These are phyloP conservation scores for Drosophila rhopaloa DNA, from an alignment of 1,140 invertebrate genomes.

Conservation along the genomic window DNA sequence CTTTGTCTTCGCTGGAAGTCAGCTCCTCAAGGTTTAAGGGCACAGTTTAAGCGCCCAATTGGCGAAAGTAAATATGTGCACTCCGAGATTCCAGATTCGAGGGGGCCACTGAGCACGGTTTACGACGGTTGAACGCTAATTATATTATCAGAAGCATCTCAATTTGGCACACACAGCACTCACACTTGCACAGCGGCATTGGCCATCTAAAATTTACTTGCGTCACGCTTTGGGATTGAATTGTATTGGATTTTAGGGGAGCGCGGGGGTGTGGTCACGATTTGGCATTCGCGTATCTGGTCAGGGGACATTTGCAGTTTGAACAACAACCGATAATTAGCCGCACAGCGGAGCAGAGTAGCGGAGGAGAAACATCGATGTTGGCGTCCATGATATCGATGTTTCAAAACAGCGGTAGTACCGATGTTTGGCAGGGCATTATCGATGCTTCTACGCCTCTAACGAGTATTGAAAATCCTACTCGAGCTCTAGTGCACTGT, in stretches of 20 bases:
- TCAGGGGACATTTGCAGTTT: background rate
- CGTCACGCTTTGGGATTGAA: conserved; percentile 32
- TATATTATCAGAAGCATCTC: conserved; percentile 50
- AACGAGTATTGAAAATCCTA: no score
- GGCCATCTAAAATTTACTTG: conserved; percentile 36
- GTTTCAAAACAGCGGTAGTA: no score
- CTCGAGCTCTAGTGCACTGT: no score
- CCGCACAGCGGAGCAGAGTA: background rate
- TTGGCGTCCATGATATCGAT: no score
- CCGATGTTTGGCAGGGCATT: no score
- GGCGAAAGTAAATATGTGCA: no score
- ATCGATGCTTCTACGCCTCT: no score
- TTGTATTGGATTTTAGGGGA: conserved; percentile 11
- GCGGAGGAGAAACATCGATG: background rate
- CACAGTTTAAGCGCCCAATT: no score
- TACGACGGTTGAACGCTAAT: conserved; percentile 54
- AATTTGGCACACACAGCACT: conserved; percentile 40
- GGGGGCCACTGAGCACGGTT: conserved; percentile 33
- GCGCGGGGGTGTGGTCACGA: conserved; percentile 4
- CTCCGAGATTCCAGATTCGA: conserved; percentile 23
- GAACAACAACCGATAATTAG: background rate
- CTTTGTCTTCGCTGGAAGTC: conserved; percentile 9
- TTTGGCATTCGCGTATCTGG: background rate
- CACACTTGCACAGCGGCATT: conserved; percentile 34
- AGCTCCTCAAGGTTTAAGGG: background rate